phyloP scores from a whole-genome alignment of 2,113 vertebrate genomes.

The Corvus cornix region DNA sequence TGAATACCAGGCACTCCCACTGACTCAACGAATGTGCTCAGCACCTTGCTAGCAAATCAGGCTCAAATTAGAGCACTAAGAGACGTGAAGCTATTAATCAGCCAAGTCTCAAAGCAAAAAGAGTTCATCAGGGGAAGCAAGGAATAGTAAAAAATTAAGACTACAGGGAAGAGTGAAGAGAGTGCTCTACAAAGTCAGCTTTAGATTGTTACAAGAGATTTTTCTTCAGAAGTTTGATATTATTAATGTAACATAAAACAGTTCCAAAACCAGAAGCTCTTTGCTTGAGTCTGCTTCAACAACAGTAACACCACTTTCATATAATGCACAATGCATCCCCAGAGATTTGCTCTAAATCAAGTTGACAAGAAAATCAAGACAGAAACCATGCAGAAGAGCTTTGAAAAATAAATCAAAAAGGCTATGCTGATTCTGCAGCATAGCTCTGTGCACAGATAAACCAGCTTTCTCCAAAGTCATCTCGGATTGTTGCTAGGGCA shows the following conservation, averaged over 20 bases:
- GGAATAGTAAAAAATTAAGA: neutral
- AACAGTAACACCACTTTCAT: neutral
- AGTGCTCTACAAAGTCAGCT: neutral
- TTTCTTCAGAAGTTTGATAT: constrained; percentile 13
- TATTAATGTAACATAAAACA: constrained; percentile 22
- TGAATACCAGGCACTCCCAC: constrained; percentile 33
- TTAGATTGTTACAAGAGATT: neutral
- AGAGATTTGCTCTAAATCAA: constrained; percentile 41
- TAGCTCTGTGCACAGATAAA: neutral
- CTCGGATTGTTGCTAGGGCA: neutral
- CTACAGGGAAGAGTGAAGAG: neutral
- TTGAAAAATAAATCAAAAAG: constrained; percentile 29
- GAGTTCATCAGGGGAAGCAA: neutral
- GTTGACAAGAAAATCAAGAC: constrained; percentile 42
- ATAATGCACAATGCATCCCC: neutral
- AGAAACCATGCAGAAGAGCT: constrained; percentile 21
- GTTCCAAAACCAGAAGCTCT: constrained; percentile 8
- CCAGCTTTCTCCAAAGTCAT: neutral
- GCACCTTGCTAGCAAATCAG: constrained; percentile 2
- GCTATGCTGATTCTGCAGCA: neutral
- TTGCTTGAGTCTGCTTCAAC: neutral
- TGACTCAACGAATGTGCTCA: neutral
- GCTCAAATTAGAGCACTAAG: neutral
- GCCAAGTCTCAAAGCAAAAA: neutral
- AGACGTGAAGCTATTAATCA: neutral